These are phyloP conservation scores for Bombus impatiens DNA, from an alignment of 1,140 invertebrate genomes.

Conservation along the genomic window DNA sequence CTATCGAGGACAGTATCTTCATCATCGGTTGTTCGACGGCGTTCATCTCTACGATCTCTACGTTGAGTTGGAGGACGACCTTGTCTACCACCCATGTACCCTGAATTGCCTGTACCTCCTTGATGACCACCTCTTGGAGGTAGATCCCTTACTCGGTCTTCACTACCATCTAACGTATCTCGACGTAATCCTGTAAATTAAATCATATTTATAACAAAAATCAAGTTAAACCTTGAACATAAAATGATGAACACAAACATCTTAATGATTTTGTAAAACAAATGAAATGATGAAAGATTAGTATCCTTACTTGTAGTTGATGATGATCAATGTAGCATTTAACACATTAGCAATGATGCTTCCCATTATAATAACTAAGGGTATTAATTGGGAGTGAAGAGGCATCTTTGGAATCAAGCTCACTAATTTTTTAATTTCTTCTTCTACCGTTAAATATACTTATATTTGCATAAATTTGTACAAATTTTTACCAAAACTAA, in stretches of 20 bases:
- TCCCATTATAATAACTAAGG: slow-evolving; percentile 23
- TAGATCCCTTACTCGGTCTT: slow-evolving; percentile 83
- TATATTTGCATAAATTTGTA: not conserved
- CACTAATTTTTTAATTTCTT: slow-evolving; percentile 23
- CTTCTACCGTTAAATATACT: slow-evolving; percentile 24
- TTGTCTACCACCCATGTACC: slow-evolving; percentile 76
- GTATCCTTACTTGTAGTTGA: slow-evolving; percentile 49
- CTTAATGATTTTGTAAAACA: slow-evolving; percentile 37
- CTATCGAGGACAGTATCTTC: slow-evolving; percentile 91
- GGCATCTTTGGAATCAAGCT: slow-evolving; percentile 30
- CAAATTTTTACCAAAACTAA: slow-evolving; percentile 4
- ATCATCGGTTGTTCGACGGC: slow-evolving; percentile 89
- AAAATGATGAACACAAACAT: slow-evolving; percentile 5
- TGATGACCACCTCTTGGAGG: slow-evolving; percentile 81
- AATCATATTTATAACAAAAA: slow-evolving; percentile 35
- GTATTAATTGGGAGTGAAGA: slow-evolving; percentile 43
- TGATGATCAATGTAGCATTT: slow-evolving; percentile 36
- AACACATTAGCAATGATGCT: slow-evolving; percentile 36
- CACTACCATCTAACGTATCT: slow-evolving; percentile 83
- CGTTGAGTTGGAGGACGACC: slow-evolving; percentile 81
- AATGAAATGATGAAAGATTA: slow-evolving; percentile 36
- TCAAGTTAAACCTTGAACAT: not conserved
- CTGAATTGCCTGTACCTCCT: slow-evolving; percentile 74
- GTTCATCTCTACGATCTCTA: slow-evolving; percentile 85
- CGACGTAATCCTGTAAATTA: slow-evolving; percentile 82